Base-by-base conservation (phyloP, 1,140 invertebrate genomes). In the Agraylea sexmaculata region DNA sequence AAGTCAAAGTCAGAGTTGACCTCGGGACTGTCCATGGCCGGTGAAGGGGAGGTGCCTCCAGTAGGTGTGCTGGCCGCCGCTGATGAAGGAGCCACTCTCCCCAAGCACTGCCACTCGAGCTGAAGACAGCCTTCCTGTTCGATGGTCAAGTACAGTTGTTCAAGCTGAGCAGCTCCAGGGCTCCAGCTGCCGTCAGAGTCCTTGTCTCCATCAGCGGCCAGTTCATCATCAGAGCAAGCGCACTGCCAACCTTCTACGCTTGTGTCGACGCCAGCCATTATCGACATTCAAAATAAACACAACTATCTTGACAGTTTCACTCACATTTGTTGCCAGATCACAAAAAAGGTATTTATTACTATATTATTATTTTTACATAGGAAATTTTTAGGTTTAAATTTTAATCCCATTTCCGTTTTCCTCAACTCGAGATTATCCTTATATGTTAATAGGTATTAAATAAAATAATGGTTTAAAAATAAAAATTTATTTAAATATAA, bases 1-100 rank as follows among this genome's bases (percentile, higher is more conserved):
- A 82, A 83, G 59, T 82, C 79, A 56, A 81, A 82, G 52, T 81
- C 75, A 0, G 77, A 75, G 50, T 72, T 72, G 44, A 77, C 73
- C 53, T 77, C 76, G 1, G 50, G 33, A 21, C 58, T 73, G 51
- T 33, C 55, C 53, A 20, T 18, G n/a, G 46, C 35, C 2, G 60
- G 61, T 4, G 56, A 50, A 12, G 8, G 17, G 3, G 33, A 7
- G 10, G 27, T n/a, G 8, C 15, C 27, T 4, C 12, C 10, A 10
- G 33, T 18, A 19, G 41, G 21, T 6, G 36, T 13, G 21, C 4
- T 4, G 10, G 5, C 7, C 16, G 4, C 25, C 0, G 57, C 45
- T 1, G 74, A 72, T 1, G 71, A 70, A 3, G 70, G 71, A 4
- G 68, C 68, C 42, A 71, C 55, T 50, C 71, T 61, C 3, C 75